Percentiles rank a stretch among this genome's conserved stretches.
phyloP scores from a whole-genome alignment of 2,797 vertebrate species.

The Caiman crocodilus region DNA sequence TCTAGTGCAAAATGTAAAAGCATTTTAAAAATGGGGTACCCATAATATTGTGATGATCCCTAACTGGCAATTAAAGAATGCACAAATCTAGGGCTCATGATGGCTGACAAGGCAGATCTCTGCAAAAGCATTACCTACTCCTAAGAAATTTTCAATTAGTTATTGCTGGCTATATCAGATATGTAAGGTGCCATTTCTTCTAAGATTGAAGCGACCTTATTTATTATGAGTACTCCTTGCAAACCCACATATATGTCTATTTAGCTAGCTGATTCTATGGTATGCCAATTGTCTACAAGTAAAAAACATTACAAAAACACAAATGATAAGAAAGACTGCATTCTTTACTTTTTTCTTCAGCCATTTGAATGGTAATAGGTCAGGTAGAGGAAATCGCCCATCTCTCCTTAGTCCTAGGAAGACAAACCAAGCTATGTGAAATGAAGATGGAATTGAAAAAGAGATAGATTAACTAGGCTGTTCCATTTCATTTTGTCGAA shows the following conservation, averaged over 20 bases:
- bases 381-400: not conserved
- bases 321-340: not conserved
- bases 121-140: constrained; percentile 30
- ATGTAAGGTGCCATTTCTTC: not conserved
- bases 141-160: not conserved
- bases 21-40: constrained; percentile 48
- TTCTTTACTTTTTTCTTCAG: not conserved
- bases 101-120: not conserved
- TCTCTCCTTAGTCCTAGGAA: not conserved
- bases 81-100: not conserved
- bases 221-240: not conserved
- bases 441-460: not conserved
- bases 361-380: not conserved
- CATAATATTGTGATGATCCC: constrained; percentile 33
- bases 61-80: constrained; percentile 31
- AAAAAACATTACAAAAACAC: not conserved
- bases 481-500: too few species aligned
- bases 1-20: not conserved
- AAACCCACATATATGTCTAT: not conserved
- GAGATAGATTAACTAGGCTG: not conserved
- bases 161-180: constrained; percentile 17
- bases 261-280: not conserved
- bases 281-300: not conserved
- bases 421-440: not conserved
- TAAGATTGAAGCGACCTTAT: not conserved